These are phyloP conservation scores for Alitta virens DNA, from an alignment of 2,888 invertebrate species.

Conservation along the genomic window DNA sequence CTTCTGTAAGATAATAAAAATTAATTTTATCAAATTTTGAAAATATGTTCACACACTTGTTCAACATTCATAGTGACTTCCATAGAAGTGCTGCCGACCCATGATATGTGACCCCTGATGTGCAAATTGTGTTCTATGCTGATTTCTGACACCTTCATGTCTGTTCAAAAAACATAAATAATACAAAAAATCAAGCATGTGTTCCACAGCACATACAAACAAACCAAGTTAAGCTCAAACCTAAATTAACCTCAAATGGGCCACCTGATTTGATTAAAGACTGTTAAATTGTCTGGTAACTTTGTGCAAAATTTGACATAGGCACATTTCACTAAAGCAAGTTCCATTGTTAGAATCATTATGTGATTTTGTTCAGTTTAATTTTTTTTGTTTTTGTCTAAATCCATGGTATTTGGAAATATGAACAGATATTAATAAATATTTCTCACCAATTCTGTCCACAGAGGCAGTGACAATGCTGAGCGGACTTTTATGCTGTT, in stretches of 20 bases:
- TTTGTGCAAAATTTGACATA: too few species aligned
- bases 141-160: not conserved
- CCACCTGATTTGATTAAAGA: too few species aligned
- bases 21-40: not conserved
- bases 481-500: constrained; percentile 45
- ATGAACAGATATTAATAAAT: not conserved
- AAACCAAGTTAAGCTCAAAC: too few species aligned
- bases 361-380: too few species aligned
- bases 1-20: too few species aligned
- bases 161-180: not conserved
- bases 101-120: constrained; percentile 72
- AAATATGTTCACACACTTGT: constrained; percentile 57
- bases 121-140: constrained; percentile 64
- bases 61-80: constrained; percentile 73
- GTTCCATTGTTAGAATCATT: too few species aligned
- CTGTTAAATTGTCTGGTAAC: too few species aligned
- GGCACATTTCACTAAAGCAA: too few species aligned
- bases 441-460: constrained; percentile 65
- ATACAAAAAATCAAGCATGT: too few species aligned
- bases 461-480: constrained; percentile 74
- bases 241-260: too few species aligned
- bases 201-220: too few species aligned
- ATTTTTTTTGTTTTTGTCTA: not conserved
- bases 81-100: constrained; percentile 72
- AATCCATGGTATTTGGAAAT: not conserved